phyloP scores from a whole-genome alignment of 2,113 vertebrate species.

The Tyrannus savana region DNA sequence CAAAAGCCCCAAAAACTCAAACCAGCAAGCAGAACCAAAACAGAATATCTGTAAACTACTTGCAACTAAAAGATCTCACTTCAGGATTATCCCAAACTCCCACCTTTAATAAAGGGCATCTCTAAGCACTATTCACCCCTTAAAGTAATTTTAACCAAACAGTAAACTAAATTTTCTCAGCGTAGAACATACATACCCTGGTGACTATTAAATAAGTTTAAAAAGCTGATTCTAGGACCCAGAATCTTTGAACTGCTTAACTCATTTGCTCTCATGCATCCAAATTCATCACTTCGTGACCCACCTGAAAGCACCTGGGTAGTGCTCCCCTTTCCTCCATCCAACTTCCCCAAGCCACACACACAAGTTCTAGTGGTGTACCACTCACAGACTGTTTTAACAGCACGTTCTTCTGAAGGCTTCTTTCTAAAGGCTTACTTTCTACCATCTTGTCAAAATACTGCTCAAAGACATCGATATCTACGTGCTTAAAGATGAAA shows the following conservation, averaged over 20 bases:
- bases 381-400: neutral
- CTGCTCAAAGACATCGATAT: neutral
- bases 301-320: neutral
- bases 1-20: neutral
- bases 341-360: neutral
- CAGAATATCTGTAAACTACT: neutral
- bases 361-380: neutral
- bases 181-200: neutral
- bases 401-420: neutral
- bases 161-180: neutral
- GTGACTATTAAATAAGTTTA: neutral
- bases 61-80: neutral
- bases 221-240: neutral
- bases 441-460: neutral
- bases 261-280: neutral
- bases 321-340: fast-evolving
- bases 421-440: neutral
- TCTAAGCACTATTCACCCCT: neutral
- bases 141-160: neutral
- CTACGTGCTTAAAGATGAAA: neutral
- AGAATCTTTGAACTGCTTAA: fast-evolving
- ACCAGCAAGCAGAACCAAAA: neutral
- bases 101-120: neutral
- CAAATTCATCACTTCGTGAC: neutral
- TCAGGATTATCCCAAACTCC: neutral